These are phyloP conservation scores for Bubo blakistoni DNA, from an alignment of 2,113 vertebrate species.

Conservation along the genomic window DNA sequence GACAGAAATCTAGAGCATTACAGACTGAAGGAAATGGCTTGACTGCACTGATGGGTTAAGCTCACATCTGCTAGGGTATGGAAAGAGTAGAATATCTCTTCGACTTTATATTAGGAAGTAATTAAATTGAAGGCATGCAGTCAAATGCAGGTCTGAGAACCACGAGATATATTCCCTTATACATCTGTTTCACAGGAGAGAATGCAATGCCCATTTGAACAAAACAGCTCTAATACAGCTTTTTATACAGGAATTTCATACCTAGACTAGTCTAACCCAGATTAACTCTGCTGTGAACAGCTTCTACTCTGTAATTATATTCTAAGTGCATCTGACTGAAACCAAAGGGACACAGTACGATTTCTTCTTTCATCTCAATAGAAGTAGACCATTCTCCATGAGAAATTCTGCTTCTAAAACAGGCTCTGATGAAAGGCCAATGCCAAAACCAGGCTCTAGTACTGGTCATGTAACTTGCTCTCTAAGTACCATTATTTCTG, in stretches of 20 bases:
- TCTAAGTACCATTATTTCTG: neutral
- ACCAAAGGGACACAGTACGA: neutral
- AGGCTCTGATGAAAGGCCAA: neutral
- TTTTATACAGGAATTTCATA: neutral
- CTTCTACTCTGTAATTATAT: neutral
- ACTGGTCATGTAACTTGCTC: neutral
- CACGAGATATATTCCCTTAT: neutral
- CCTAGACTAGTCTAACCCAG: neutral
- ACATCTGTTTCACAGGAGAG: neutral
- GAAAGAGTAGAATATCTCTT: neutral
- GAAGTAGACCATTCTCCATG: neutral
- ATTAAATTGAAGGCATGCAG: neutral
- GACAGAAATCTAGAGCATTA: neutral
- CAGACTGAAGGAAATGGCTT: neutral
- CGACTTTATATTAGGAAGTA: neutral
- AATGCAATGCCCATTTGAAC: neutral
- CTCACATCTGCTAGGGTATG: neutral
- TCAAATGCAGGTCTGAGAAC: neutral
- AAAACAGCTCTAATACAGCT: neutral
- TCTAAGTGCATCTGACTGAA: neutral
- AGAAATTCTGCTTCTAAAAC: neutral
- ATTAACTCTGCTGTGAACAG: neutral
- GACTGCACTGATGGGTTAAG: neutral
- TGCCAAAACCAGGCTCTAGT: neutral
- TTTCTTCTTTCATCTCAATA: neutral